Evolutionary conservation across 2,113 vertebrate genomes (phyloP).

Genomic region (Platichthys stellatus): DNA sequence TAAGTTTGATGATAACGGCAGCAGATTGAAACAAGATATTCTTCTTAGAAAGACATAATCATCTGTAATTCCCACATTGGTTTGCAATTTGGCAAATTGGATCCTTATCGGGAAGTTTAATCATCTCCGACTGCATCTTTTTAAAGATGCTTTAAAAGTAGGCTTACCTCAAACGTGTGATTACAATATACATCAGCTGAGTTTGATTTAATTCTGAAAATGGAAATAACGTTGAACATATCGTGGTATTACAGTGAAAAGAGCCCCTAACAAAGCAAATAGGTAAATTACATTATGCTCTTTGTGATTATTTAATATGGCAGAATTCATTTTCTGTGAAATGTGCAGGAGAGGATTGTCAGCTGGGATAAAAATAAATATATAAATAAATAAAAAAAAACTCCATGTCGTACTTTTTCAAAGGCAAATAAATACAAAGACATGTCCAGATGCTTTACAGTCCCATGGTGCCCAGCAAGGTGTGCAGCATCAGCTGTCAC

Average conservation of each 20-base stretch:
- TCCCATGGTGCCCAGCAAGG: conserved; percentile 28
- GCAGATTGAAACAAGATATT: conserved; percentile 52
- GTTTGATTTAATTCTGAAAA: not conserved
- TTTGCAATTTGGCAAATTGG: conserved; percentile 18
- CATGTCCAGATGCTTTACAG: conserved; percentile 35
- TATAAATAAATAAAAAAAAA: not conserved
- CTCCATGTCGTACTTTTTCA: conserved; percentile 15
- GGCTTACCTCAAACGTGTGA: not conserved
- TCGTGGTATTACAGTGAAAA: not conserved
- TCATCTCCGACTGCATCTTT: conserved; percentile 16
- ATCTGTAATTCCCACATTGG: conserved; percentile 40
- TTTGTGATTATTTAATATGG: too few species aligned
- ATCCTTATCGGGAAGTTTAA: conserved; percentile 48
- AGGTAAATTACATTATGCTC: not conserved
- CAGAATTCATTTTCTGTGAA: too few species aligned
- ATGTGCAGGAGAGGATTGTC: too few species aligned
- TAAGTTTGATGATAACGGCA: conserved; percentile 58
- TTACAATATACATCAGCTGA: not conserved
- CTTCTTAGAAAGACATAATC: conserved; percentile 33
- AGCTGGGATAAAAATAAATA: conserved; percentile 1
- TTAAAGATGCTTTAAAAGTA: not conserved
- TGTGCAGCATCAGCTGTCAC: not conserved
- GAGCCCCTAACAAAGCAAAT: not conserved
- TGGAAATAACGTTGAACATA: not conserved
- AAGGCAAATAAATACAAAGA: conserved; percentile 32